Conservation (phyloP, 35 echinoderm and acorn worm species). For the Ophioderma brevispina region DNA sequence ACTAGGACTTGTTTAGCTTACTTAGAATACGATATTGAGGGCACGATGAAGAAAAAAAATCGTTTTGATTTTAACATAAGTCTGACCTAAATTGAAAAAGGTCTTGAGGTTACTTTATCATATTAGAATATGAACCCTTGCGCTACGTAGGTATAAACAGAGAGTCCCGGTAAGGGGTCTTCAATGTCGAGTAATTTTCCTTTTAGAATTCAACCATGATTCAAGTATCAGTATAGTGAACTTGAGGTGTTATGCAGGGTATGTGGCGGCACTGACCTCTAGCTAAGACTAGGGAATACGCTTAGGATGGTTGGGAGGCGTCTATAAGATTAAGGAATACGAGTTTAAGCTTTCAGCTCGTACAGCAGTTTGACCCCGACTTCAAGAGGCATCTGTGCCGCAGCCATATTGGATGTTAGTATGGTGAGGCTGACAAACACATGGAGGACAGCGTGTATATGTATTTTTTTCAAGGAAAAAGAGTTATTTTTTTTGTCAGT, state of each 20-base stretch:
- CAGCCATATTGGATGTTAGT: background rate
- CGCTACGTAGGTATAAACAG: background rate
- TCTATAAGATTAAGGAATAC: background rate
- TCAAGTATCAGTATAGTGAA: background rate
- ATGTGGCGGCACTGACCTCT: background rate
- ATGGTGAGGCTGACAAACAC: no score
- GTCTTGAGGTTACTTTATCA: constrained; percentile 10
- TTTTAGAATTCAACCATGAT: background rate
- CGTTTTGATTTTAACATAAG: background rate
- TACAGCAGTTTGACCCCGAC: background rate
- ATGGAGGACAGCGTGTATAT: no score
- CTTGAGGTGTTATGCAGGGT: constrained; percentile 2
- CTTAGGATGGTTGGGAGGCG: background rate
- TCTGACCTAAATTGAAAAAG: constrained; percentile 1
- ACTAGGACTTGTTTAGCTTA: background rate
- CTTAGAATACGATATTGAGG: background rate
- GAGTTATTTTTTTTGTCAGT: no score
- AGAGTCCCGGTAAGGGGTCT: background rate
- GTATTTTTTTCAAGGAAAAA: no score
- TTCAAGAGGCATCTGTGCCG: background rate
- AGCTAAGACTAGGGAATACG: background rate
- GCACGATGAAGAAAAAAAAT: background rate
- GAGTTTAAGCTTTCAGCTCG: background rate
- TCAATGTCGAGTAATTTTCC: background rate
- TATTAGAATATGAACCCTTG: constrained; percentile 6